These are phyloP conservation scores for Augochlorella aurata DNA, from an alignment of 2,888 invertebrate genomes.

Conservation along the genomic window DNA sequence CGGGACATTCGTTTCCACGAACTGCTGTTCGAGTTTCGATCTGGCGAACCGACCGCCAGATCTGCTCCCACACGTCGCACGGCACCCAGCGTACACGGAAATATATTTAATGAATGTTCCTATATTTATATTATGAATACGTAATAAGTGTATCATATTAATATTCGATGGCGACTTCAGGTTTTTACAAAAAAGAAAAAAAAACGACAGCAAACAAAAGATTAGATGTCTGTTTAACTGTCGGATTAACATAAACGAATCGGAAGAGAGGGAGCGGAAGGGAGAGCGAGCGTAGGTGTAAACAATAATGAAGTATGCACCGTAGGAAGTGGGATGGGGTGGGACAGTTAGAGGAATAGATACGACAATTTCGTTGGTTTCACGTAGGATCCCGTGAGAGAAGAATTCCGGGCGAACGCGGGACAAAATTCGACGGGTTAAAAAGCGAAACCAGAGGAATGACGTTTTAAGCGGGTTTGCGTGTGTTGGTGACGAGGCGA, in stretches of 20 bases:
- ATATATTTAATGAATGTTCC: conserved; percentile 82
- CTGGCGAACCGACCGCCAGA: not conserved
- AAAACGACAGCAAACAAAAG: conserved; percentile 66
- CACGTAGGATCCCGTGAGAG: conserved; percentile 1
- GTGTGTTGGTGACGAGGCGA: conserved; percentile 76
- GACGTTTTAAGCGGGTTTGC: conserved; percentile 55
- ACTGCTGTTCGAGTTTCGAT: not conserved
- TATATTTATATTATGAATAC: conserved; percentile 81
- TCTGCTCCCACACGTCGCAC: not conserved
- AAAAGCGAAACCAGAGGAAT: conserved; percentile 32
- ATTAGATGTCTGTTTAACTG: conserved; percentile 74
- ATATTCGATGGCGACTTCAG: conserved; percentile 81
- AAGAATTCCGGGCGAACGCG: not conserved
- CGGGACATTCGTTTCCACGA: too few species aligned
- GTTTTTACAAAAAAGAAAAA: conserved; percentile 74
- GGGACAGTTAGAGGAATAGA: conserved; percentile 13
- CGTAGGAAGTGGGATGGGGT: conserved; percentile 8
- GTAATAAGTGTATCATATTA: conserved; percentile 79
- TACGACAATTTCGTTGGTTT: conserved; percentile 23
- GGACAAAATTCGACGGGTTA: conserved; percentile 11
- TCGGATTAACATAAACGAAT: conserved; percentile 61
- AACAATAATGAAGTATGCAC: not conserved
- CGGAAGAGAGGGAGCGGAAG: conserved; percentile 59
- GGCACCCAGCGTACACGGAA: conserved; percentile 53
- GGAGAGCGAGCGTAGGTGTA: conserved; percentile 24